Conservation (phyloP, 2,113 vertebrate species). For the Orycteropus afer region DNA sequence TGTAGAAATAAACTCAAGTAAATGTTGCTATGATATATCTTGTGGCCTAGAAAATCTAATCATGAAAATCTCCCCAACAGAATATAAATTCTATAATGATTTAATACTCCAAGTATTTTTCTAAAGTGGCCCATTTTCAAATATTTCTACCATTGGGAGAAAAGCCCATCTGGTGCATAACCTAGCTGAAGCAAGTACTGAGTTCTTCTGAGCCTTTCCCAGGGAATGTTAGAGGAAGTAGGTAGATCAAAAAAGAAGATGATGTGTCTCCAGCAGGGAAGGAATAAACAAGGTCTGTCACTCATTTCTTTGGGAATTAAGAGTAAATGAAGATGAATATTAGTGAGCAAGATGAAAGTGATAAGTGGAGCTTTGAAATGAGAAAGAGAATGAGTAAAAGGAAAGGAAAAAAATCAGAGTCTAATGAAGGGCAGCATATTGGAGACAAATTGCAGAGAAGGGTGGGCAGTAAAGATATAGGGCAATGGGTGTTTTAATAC, state of each 20-base stretch:
- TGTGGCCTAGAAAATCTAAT: not conserved
- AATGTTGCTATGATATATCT: slow-evolving; percentile 16
- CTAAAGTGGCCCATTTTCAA: slow-evolving; percentile 31
- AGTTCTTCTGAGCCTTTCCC: slow-evolving; percentile 11
- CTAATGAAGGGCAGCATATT: not conserved
- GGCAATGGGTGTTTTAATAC: not conserved
- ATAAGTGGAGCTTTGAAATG: not conserved
- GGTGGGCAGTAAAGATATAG: not conserved
- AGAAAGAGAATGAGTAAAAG: not conserved
- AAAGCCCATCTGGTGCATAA: slow-evolving; percentile 7
- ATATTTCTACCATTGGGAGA: slow-evolving; percentile 8
- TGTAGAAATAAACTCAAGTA: slow-evolving; percentile 21
- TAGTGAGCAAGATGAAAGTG: not conserved
- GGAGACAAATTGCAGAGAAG: not conserved
- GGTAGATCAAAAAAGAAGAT: not conserved
- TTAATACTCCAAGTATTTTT: slow-evolving; percentile 36
- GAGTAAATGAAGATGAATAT: not conserved
- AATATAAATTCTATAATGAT: not conserved
- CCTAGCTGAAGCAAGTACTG: not conserved
- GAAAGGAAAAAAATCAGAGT: not conserved
- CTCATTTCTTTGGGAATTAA: slow-evolving; percentile 40
- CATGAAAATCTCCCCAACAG: not conserved
- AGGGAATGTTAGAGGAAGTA: not conserved
- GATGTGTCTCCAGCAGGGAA: not conserved
- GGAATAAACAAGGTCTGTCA: slow-evolving; percentile 38